Evolutionary conservation across 2,113 vertebrate genomes (phyloP).

Genomic region (Ochotona curzoniae): DNA sequence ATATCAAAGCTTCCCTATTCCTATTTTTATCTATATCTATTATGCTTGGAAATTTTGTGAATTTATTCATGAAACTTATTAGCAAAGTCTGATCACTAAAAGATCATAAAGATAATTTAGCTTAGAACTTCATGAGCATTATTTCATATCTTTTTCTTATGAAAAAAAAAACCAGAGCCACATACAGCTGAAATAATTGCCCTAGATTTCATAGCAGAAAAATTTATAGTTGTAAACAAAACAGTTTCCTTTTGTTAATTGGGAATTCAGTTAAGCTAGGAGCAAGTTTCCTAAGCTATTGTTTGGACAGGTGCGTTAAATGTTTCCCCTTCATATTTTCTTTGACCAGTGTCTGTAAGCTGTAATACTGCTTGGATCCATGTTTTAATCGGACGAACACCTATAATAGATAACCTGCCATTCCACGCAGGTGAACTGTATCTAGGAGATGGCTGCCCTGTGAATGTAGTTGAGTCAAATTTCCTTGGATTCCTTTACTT

Average conservation of each 20-base stretch:
- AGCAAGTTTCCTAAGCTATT: background rate
- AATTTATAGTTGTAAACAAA: background rate
- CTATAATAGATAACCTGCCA: background rate
- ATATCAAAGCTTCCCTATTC: background rate
- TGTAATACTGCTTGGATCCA: background rate
- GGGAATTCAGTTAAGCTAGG: background rate
- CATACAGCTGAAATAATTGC: background rate
- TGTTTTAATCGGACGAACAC: background rate
- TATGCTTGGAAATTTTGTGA: background rate
- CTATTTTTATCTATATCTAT: background rate
- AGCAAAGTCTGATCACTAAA: background rate
- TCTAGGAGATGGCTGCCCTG: background rate
- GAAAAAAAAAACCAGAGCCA: background rate
- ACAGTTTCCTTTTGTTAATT: too few species aligned
- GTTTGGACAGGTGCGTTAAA: background rate
- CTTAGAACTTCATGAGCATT: background rate
- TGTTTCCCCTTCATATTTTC: background rate
- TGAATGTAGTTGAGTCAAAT: fast-evolving
- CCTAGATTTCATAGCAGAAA: background rate
- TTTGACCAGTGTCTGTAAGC: background rate
- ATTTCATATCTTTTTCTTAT: background rate
- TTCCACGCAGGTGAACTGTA: background rate
- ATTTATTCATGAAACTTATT: background rate
- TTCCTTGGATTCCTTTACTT: background rate
- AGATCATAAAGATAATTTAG: background rate